Evolutionary conservation across 2,113 vertebrate genomes (phyloP), one percentile per base, ranked within the genome.

Genomic region (Falcunculus frontatus): DNA sequence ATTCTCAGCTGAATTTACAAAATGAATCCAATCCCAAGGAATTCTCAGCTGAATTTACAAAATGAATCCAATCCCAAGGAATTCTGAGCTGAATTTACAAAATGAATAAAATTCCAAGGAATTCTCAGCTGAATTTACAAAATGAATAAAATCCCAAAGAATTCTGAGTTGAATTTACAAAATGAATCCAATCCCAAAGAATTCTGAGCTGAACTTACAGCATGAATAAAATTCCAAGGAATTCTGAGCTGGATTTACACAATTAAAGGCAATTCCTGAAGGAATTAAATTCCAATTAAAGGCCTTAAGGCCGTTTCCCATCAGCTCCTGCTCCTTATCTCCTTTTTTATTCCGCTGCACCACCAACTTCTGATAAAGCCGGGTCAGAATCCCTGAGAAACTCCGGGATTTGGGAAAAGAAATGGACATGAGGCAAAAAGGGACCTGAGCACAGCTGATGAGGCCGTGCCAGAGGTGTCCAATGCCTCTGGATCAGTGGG

Each of bases 11-110:
- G 18, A 26, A 50, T 30, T 50, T 9, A 11, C 3, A 21, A 32
- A 59, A 13, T 26, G 0, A 35, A 74, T 23, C 0, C 1, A 7
- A 7, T 26, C 29, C 11, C 39, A 39, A 39, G 39, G 39, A 39
- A 39, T 64, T 78, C 15, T 13, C 1, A 13, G 29, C 29, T 47
- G 39, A 4, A 21, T 17, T 19, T 10, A 26, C 22, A 25, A 37
- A 92, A 19, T 4, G 0, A 64, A n/a, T 25, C 2, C 4, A 20
- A 6, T 7, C 21, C 7, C n/a, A 32, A 15, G 1, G 27, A 39
- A 39, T 39, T 76, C 12, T 20, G 1, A 39, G 16, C 27, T 76
- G 56, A 11, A 9, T 12, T 77, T 41, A 16, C 8, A 41, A 29
- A 52, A 13, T 21, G 3, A 49, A 49, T 23, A 2, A 1, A 6